Evolutionary conservation across 2,113 vertebrate species (phyloP).

Genomic region (Bos indicus): DNA sequence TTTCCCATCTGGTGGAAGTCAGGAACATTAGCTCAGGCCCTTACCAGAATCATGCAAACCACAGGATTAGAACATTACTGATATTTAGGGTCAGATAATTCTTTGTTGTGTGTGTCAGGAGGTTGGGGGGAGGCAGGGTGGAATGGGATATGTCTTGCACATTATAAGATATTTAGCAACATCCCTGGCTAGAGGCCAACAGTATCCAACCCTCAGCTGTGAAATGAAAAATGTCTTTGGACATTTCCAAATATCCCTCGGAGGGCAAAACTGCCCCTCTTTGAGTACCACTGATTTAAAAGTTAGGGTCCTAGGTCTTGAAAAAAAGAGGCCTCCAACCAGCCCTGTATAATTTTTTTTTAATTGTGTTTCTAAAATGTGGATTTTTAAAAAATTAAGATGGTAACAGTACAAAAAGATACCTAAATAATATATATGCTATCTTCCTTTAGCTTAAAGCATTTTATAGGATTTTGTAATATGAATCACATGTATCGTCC

Average conservation of each 20-base stretch:
- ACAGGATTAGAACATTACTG: not conserved
- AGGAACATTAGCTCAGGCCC: not conserved
- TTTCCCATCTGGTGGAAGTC: not conserved
- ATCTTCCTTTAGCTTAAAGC: not conserved
- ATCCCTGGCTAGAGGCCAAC: not conserved
- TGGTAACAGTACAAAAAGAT: not conserved
- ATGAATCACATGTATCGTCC: not conserved
- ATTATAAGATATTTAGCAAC: not conserved
- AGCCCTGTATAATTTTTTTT: not conserved
- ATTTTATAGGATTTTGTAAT: conserved; percentile 12
- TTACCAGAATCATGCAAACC: not conserved
- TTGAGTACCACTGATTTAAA: conserved; percentile 9
- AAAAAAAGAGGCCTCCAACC: conserved; percentile 29
- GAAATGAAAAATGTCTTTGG: not conserved
- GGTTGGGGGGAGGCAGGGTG: not conserved
- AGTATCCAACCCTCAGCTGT: not conserved
- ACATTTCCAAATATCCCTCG: conserved; percentile 8
- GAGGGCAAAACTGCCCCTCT: not conserved
- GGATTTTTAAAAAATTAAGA: not conserved
- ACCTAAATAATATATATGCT: not conserved
- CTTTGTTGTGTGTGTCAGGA: not conserved
- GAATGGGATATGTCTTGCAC: not conserved
- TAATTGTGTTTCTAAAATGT: not conserved
- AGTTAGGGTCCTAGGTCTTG: not conserved
- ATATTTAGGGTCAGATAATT: not conserved